Percentiles rank a stretch among this genome's conserved stretches.
phyloP scores from a whole-genome alignment of 2,113 vertebrate species.

The Xyliphius kryptos region DNA sequence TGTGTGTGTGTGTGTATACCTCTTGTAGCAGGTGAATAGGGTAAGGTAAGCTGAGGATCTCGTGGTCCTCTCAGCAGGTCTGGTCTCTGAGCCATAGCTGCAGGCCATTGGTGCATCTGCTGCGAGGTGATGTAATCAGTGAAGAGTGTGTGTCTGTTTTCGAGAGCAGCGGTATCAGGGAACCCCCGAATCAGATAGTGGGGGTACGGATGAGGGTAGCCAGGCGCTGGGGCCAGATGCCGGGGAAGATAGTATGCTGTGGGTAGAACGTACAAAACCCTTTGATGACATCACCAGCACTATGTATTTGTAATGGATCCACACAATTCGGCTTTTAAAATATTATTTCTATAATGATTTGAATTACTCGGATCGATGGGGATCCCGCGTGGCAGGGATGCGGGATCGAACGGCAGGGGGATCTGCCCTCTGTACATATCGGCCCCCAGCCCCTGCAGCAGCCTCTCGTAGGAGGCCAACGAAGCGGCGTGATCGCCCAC shows the following conservation, averaged over 20 bases:
- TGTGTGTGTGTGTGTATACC: constrained; percentile 39
- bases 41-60: constrained; percentile 79
- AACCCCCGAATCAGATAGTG: constrained; percentile 91
- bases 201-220: constrained; percentile 84
- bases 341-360: too few relatives aligned
- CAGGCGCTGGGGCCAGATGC: constrained; percentile 80
- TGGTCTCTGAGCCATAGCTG: constrained; percentile 84
- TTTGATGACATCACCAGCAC: too few relatives aligned
- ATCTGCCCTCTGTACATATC: constrained; percentile 85
- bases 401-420: constrained; percentile 80
- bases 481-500: constrained; percentile 79
- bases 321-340: too few relatives aligned
- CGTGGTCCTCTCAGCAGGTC: constrained; percentile 85
- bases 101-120: constrained; percentile 93
- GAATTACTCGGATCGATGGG: constrained; percentile 84
- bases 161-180: constrained; percentile 85
- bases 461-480: constrained; percentile 80
- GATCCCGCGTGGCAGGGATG: constrained; percentile 79
- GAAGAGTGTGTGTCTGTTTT: constrained; percentile 95
- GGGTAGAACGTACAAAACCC: too few relatives aligned
- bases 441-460: constrained; percentile 77
- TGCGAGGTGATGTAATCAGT: constrained; percentile 99
- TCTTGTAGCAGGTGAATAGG: constrained; percentile 75
- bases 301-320: too few relatives aligned
- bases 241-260: constrained; percentile 92